Conservation (phyloP, 2,888 invertebrate genomes). For the Xestia ashworthii region DNA sequence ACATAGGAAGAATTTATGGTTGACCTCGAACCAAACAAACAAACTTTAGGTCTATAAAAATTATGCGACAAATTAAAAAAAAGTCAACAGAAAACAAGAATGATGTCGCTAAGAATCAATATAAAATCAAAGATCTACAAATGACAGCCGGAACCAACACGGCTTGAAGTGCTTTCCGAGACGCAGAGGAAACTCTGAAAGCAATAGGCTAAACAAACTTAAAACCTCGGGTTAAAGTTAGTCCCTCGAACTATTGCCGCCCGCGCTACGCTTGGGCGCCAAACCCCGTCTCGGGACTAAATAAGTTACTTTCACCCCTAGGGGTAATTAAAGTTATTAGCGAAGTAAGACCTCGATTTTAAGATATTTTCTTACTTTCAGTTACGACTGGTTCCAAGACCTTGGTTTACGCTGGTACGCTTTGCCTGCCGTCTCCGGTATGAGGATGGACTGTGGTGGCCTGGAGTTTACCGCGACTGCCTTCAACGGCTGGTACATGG, state of each 20-base stretch:
- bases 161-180: neutral
- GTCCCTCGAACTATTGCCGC: too few relatives aligned
- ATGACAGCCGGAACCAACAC: neutral
- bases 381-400: conserved; percentile 97
- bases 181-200: too few relatives aligned
- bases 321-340: neutral
- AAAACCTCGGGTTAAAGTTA: too few relatives aligned
- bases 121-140: neutral
- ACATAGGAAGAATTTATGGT: conserved; percentile 41
- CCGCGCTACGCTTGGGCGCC: too few relatives aligned
- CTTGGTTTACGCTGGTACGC: conserved; percentile 97
- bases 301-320: too few relatives aligned
- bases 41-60: conserved; percentile 39
- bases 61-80: too few relatives aligned
- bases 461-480: conserved; percentile 97
- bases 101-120: neutral
- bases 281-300: too few relatives aligned
- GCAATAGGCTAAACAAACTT: too few relatives aligned
- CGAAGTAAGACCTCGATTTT: neutral
- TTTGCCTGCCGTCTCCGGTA: conserved; percentile 96
- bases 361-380: conserved; percentile 76
- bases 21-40: conserved; percentile 42
- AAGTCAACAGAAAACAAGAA: neutral
- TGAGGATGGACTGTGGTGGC: conserved; percentile 98
- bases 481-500: conserved; percentile 99